Evolutionary conservation across 2,888 invertebrate genomes (phyloP).

Genomic region (Teleogryllus oceanicus): DNA sequence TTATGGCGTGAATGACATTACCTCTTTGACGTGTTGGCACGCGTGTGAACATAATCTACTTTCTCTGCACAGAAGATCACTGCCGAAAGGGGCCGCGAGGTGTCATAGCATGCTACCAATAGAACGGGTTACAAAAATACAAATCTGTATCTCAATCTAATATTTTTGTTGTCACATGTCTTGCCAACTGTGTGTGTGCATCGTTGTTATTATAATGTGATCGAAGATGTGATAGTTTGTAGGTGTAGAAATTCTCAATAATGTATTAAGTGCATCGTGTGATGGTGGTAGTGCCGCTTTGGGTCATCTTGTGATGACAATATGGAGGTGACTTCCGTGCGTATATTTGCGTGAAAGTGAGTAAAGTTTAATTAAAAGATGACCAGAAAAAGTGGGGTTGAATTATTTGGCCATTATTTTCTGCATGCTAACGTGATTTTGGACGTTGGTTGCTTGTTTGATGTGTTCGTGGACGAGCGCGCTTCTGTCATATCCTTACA

Average conservation of each 20-base stretch:
- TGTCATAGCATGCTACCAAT: not conserved
- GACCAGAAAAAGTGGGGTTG: too few species aligned
- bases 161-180: not conserved
- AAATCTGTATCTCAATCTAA: too few species aligned
- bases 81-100: constrained; percentile 8
- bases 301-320: constrained; percentile 18
- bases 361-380: not conserved
- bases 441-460: not conserved
- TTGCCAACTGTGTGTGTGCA: not conserved
- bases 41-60: not conserved
- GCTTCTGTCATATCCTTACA: not conserved
- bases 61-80: not conserved
- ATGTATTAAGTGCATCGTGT: not conserved
- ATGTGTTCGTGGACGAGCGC: not conserved
- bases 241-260: not conserved
- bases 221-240: not conserved
- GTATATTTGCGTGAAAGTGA: constrained; percentile 1
- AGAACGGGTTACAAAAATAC: not conserved
- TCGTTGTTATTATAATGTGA: too few species aligned
- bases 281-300: constrained; percentile 1
- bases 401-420: too few species aligned
- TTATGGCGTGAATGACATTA: too few species aligned
- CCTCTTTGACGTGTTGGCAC: not conserved
- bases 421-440: too few species aligned
- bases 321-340: not conserved